phyloP scores from a whole-genome alignment of 2,113 vertebrate genomes.

The Isichthys henryi region DNA sequence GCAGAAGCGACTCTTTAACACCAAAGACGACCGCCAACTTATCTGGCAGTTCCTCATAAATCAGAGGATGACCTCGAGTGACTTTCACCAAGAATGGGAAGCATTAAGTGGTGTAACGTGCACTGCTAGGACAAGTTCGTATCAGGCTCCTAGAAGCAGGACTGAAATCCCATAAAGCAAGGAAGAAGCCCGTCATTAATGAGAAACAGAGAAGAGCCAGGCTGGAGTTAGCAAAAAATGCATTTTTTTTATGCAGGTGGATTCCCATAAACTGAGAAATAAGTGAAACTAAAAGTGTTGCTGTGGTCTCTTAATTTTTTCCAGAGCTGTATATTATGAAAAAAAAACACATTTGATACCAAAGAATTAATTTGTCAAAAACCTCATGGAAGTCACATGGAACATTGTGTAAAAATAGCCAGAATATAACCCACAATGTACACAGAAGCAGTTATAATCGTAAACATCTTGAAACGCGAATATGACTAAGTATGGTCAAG shows the following conservation, averaged over 20 bases:
- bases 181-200: not conserved
- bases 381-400: not conserved
- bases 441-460: not conserved
- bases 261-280: not conserved
- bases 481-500: not conserved
- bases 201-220: not conserved
- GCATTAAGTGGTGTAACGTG: not conserved
- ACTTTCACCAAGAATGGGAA: not conserved
- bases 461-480: not conserved
- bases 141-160: not conserved
- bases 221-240: not conserved
- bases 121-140: not conserved
- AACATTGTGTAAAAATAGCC: not conserved
- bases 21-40: not conserved
- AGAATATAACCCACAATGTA: not conserved
- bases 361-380: not conserved
- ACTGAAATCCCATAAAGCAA: not conserved
- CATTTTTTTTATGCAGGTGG: not conserved
- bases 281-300: not conserved
- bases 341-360: not conserved
- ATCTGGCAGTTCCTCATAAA: not conserved
- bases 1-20: not conserved
- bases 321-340: not conserved
- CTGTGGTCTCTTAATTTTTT: not conserved
- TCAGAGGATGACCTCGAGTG: not conserved